Base-by-base conservation (phyloP, 1,140 invertebrate species). In the Rhysida immarginata region DNA sequence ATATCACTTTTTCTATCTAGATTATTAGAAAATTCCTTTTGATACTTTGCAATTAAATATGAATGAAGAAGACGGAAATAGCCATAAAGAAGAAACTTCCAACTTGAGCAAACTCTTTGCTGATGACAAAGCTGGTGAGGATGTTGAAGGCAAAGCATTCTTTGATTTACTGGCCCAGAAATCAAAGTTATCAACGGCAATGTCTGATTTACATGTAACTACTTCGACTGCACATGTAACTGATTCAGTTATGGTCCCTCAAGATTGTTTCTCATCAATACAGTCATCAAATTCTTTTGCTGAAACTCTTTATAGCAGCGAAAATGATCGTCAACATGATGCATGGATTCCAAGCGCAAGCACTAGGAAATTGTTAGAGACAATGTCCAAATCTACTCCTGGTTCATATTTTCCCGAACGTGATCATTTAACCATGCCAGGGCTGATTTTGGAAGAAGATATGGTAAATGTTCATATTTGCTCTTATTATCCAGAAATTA, bases 281-380 rank as follows among this genome's bases (percentile, higher is more conserved):
- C 44, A 23, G 8, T 20, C 5, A 20, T 46, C 20, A 64, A 65
- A 71, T 60, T 58, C 62, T 21, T 70, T 71, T 50, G 61, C 65
- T 16, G 57, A 62, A 16, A 64, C 63, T 59, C 35, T 69, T 8
- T 56, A 63, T 27, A 65, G 66, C 62, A 68, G 65, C 61, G 68
- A 71, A 45, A 55, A 62, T 26, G 82, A 84, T 61, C 71, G 81
- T 61, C 71, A 79, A 56, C 71, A 80, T 67, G 82, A 85, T 76
- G 80, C 82, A 2, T 87, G 84, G 84, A 80, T 86, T 62, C 81
- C 83, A 5, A 78, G 73, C 58, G 78, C 82, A 57, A 73, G 74
- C 55, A 81, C 82, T 2, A 74, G 77, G 61, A 76, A 79, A 64
- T 76, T 77, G 41, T 68, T 85, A 18, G 73, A 80, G 60, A 66